Evolutionary conservation across 2,888 invertebrate species (phyloP).

Genomic region (Hydropsyche betteni): DNA sequence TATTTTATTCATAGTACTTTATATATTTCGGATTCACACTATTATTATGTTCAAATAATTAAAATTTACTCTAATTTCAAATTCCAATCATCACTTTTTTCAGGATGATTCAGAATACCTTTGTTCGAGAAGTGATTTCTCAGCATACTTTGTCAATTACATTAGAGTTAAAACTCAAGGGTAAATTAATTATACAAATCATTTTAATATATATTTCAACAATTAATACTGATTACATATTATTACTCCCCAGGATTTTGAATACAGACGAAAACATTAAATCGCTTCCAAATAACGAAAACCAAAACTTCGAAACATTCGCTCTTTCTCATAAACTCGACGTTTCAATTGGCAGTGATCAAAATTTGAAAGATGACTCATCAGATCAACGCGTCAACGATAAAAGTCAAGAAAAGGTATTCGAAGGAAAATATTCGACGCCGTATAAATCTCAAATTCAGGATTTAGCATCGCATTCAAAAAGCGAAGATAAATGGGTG

Average conservation of each 20-base stretch:
- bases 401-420: not conserved
- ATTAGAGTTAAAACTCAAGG: slow-evolving; percentile 67
- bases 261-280: not conserved
- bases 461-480: too few species aligned
- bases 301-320: not conserved
- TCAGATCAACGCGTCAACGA: not conserved
- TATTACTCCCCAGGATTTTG: slow-evolving; percentile 26
- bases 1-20: too few species aligned
- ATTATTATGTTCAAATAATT: too few species aligned
- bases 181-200: slow-evolving; percentile 54
- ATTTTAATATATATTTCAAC: too few species aligned
- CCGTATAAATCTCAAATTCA: too few species aligned
- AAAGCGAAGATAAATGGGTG: too few species aligned
- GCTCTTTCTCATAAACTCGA: not conserved
- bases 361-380: not conserved
- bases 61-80: too few species aligned
- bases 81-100: slow-evolving; percentile 52
- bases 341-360: not conserved
- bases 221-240: too few species aligned
- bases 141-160: slow-evolving; percentile 67
- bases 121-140: slow-evolving; percentile 65
- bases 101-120: slow-evolving; percentile 60
- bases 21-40: too few species aligned
- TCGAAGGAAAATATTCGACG: too few species aligned
- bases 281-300: not conserved